Conservation (phyloP, 2,113 vertebrate genomes). For the Alethe castanea region DNA sequence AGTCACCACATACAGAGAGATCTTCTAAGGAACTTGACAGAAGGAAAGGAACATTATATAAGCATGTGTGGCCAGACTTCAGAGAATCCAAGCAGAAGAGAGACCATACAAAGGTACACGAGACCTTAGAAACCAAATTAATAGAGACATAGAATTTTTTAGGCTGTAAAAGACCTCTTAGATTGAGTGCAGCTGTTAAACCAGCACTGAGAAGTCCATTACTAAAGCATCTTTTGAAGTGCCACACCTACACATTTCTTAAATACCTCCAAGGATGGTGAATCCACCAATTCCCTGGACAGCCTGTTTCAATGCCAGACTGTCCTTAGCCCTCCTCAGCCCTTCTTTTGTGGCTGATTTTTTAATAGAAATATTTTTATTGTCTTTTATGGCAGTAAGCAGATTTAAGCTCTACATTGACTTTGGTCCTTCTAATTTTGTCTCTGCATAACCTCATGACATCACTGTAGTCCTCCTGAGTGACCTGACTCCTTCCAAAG, state of each 20-base stretch:
- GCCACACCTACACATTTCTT: not conserved
- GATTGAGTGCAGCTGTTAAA: not conserved
- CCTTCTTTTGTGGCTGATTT: not conserved
- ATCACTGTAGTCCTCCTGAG: not conserved
- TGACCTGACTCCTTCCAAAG: not conserved
- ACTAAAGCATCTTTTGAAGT: not conserved
- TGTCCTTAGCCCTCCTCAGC: not conserved
- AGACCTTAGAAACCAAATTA: not conserved
- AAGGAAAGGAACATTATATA: not conserved
- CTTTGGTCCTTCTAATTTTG: not conserved
- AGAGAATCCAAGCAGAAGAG: not conserved
- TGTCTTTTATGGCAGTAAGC: not conserved
- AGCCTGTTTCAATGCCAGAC: not conserved
- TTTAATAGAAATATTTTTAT: not conserved
- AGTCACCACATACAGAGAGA: not conserved
- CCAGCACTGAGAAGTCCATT: not conserved
- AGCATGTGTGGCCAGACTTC: not conserved
- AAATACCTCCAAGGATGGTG: not conserved
- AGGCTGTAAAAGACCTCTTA: not conserved
- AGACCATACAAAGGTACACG: not conserved
- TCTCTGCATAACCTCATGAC: not conserved
- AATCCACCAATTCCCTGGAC: not conserved
- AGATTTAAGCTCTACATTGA: not conserved
- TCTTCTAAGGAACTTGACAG: not conserved
- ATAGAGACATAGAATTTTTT: not conserved